phyloP scores from a whole-genome alignment of 2,797 vertebrate species.

The Diplodus sargus region DNA sequence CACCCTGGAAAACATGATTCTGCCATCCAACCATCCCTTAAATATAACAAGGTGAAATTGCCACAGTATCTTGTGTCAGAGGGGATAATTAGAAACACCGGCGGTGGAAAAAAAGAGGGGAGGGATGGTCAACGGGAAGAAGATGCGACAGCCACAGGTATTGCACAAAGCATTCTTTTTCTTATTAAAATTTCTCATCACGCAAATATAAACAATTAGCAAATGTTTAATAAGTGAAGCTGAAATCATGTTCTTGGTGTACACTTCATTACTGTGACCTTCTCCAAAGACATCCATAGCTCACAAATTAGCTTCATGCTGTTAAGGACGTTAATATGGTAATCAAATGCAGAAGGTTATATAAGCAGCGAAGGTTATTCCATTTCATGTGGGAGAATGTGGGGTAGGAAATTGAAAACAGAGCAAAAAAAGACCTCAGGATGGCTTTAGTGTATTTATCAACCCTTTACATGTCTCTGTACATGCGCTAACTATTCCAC shows the following conservation, averaged over 20 bases:
- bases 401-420: slow-evolving; percentile 77
- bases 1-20: slow-evolving; percentile 33
- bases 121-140: slow-evolving; percentile 23
- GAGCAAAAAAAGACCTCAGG: slow-evolving; percentile 73
- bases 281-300: slow-evolving; percentile 84
- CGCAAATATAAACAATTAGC: slow-evolving; percentile 82
- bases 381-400: slow-evolving; percentile 77
- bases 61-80: slow-evolving; percentile 65
- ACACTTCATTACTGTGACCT: slow-evolving; percentile 84
- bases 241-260: slow-evolving; percentile 75
- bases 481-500: slow-evolving; percentile 58
- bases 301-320: slow-evolving; percentile 85
- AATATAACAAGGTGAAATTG: slow-evolving; percentile 66
- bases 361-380: slow-evolving; percentile 84
- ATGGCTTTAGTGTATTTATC: slow-evolving; percentile 76
- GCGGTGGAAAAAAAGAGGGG: slow-evolving; percentile 28
- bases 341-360: slow-evolving; percentile 85
- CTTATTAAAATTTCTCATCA: slow-evolving; percentile 72
- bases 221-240: slow-evolving; percentile 79
- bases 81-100: slow-evolving; percentile 67
- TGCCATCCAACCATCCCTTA: slow-evolving; percentile 56
- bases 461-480: slow-evolving; percentile 69
- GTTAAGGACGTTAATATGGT: slow-evolving; percentile 83
- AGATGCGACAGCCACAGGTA: slow-evolving; percentile 52
- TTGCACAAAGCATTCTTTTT: slow-evolving; percentile 39